phyloP scores from a whole-genome alignment of 2,113 vertebrate genomes.

The Lynx canadensis region DNA sequence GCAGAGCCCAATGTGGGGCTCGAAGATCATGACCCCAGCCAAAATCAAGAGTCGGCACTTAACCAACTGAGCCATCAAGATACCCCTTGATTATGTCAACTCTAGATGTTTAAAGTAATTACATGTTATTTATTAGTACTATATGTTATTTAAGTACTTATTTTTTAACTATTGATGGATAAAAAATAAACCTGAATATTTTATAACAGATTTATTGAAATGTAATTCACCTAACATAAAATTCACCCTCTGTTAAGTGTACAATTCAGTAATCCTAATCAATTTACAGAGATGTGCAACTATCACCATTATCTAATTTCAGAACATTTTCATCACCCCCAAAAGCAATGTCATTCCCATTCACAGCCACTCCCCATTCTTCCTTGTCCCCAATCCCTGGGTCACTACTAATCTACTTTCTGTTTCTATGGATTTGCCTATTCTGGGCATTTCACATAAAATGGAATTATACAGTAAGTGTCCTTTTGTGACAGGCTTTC shows the following conservation, averaged over 20 bases:
- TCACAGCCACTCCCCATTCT: background rate
- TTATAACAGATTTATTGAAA: background rate
- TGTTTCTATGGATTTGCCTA: background rate
- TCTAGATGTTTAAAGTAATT: slow-evolving; percentile 33
- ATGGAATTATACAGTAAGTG: background rate
- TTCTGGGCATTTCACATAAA: background rate
- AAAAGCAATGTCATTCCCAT: background rate
- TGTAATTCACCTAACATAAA: slow-evolving; percentile 37
- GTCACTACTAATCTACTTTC: background rate
- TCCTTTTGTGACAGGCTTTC: background rate
- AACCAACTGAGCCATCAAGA: no score
- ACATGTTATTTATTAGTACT: background rate
- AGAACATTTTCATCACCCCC: background rate
- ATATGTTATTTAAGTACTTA: background rate
- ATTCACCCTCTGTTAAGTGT: background rate
- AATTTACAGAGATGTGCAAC: background rate
- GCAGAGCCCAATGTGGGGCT: no score
- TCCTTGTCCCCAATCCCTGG: background rate
- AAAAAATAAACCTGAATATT: slow-evolving; percentile 35
- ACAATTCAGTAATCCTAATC: background rate
- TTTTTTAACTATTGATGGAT: background rate
- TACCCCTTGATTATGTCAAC: background rate
- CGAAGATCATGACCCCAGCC: no score
- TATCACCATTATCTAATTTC: background rate
- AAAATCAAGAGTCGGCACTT: no score